A percentile compares a stretch with the other conserved stretches of the same genome.
Conservation (phyloP, 2,888 invertebrate species). For the Congeria kusceri region DNA sequence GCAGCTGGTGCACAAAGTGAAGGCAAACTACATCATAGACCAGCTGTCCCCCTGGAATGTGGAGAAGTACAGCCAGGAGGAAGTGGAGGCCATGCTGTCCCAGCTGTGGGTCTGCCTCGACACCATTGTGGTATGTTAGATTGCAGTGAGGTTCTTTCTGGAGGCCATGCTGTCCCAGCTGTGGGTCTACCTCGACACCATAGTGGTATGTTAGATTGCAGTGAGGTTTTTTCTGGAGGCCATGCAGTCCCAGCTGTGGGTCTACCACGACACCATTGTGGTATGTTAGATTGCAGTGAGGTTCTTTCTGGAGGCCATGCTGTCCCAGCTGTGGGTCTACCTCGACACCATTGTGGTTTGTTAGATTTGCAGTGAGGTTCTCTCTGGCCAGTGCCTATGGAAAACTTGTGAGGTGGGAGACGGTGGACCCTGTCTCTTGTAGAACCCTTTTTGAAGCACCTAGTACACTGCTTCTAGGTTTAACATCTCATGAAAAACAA, state of each 20-base stretch:
- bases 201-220: constrained; percentile 67
- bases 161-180: constrained; percentile 70
- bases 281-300: constrained; percentile 56
- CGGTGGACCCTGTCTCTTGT: no score
- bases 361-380: no score
- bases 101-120: constrained; percentile 75
- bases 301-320: constrained; percentile 68
- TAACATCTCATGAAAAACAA: no score
- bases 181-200: constrained; percentile 70
- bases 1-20: constrained; percentile 79
- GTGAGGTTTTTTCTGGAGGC: no score
- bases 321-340: constrained; percentile 72
- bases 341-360: constrained; percentile 73
- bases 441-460: no score
- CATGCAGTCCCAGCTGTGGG: constrained; percentile 72
- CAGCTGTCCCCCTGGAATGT: constrained; percentile 80
- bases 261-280: constrained; percentile 72
- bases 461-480: no score
- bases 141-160: no score
- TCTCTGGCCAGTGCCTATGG: no score
- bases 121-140: constrained; percentile 68
- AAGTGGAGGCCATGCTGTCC: constrained; percentile 63
- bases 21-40: constrained; percentile 76
- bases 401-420: no score
- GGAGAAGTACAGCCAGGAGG: constrained; percentile 56